These are phyloP conservation scores for Toxonevra muliebris DNA, from an alignment of 2,888 invertebrate genomes.

Conservation along the genomic window DNA sequence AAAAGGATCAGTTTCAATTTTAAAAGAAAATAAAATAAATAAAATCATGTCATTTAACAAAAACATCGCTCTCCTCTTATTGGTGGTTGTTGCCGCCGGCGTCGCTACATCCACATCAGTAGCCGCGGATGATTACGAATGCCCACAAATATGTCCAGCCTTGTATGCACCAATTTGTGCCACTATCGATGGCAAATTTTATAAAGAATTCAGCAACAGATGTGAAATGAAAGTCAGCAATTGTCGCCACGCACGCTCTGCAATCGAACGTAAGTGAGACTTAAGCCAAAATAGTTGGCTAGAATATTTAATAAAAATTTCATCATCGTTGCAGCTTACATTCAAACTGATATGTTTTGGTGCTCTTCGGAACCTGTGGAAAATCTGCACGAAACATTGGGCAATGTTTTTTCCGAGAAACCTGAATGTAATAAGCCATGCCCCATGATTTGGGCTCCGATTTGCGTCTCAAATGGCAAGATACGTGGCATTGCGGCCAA, in stretches of 20 bases:
- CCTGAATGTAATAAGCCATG: constrained; percentile 51
- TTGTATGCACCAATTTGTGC: constrained; percentile 52
- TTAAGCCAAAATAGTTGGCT: neutral
- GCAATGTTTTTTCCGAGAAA: constrained; percentile 43
- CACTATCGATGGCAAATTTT: constrained; percentile 47
- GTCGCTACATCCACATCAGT: constrained; percentile 34
- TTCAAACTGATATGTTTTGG: constrained; percentile 52
- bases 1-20: no score
- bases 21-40: no score
- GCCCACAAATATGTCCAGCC: constrained; percentile 51
- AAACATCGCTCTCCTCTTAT: neutral
- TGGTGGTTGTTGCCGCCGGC: constrained; percentile 10
- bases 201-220: constrained; percentile 50
- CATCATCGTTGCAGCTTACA: constrained; percentile 42
- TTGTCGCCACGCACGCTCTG: constrained; percentile 41
- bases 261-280: constrained; percentile 42
- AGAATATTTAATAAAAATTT: neutral
- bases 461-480: constrained; percentile 57
- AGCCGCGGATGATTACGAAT: constrained; percentile 43
- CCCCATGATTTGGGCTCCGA: constrained; percentile 53
- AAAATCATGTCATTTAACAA: no score
- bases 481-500: constrained; percentile 53
- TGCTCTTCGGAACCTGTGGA: constrained; percentile 51
- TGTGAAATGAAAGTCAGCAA: constrained; percentile 52
- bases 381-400: constrained; percentile 43